Conservation (phyloP, 2,888 invertebrate species). For the Spisula subtruncata region DNA sequence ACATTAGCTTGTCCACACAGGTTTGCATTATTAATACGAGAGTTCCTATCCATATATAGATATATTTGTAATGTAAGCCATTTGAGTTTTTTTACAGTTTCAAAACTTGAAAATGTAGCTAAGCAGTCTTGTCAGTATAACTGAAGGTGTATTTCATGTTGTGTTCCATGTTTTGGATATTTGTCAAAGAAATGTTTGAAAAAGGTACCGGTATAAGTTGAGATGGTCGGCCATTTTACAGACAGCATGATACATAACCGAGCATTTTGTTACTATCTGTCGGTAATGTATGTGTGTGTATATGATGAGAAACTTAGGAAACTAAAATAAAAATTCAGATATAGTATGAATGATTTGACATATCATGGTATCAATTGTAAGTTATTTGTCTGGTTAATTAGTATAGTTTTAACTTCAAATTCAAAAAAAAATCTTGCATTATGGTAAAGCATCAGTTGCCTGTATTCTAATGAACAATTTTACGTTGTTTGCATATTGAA, state of each 20-base stretch:
- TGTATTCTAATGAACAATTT: not conserved
- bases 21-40: not conserved
- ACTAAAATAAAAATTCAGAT: not conserved
- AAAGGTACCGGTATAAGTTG: not conserved
- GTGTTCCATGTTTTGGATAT: not conserved
- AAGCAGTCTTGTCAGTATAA: not conserved
- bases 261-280: not conserved
- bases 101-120: not conserved
- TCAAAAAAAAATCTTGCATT: not conserved
- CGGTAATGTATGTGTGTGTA: not conserved
- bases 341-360: not conserved
- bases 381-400: not conserved
- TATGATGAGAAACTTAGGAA: not conserved
- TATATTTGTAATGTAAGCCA: slow-evolving; percentile 15
- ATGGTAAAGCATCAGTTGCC: not conserved
- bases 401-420: not conserved
- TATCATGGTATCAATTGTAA: not conserved
- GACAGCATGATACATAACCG: no score
- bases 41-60: not conserved
- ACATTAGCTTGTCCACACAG: not conserved
- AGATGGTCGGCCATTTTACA: no score
- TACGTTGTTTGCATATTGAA: no score
- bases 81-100: not conserved
- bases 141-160: not conserved
- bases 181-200: not conserved